Conservation (phyloP, 2,797 vertebrate species). For the Pseudochirops corinnae region DNA sequence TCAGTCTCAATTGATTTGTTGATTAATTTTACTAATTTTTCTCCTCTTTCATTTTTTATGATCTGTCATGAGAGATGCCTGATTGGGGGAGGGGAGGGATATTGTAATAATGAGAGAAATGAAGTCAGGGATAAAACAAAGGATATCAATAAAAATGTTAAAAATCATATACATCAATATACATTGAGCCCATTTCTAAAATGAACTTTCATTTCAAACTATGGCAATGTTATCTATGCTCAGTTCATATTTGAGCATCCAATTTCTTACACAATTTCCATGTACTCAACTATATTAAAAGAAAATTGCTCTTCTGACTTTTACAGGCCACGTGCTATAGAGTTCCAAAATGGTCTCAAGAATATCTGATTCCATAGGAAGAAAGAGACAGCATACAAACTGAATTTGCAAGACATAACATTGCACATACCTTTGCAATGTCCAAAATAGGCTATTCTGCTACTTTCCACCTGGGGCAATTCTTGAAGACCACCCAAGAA, state of each 20-base stretch:
- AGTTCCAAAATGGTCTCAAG: slow-evolving; percentile 60
- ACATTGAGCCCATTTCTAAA: background rate
- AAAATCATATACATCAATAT: background rate
- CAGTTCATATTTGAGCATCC: slow-evolving; percentile 32
- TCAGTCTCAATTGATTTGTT: background rate
- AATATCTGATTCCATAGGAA: slow-evolving; percentile 66
- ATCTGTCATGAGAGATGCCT: background rate
- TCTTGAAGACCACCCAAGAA: slow-evolving; percentile 76
- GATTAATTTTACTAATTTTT: background rate
- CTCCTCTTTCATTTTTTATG: background rate
- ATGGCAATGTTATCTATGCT: background rate
- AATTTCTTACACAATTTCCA: slow-evolving; percentile 12
- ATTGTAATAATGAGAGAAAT: background rate
- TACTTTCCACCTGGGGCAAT: slow-evolving; percentile 56
- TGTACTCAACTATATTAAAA: slow-evolving; percentile 64
- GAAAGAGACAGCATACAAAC: slow-evolving; percentile 71
- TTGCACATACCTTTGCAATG: slow-evolving; percentile 76
- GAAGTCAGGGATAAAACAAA: background rate
- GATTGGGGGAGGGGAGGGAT: background rate
- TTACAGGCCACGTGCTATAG: slow-evolving; percentile 64
- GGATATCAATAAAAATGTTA: background rate
- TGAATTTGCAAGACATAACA: slow-evolving; percentile 73
- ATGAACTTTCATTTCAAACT: slow-evolving; percentile 17
- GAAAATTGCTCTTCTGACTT: slow-evolving; percentile 54
- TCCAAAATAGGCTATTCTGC: slow-evolving; percentile 70